Evolutionary conservation across 2,113 vertebrate genomes (phyloP).

Genomic region (Labrus mixtus): DNA sequence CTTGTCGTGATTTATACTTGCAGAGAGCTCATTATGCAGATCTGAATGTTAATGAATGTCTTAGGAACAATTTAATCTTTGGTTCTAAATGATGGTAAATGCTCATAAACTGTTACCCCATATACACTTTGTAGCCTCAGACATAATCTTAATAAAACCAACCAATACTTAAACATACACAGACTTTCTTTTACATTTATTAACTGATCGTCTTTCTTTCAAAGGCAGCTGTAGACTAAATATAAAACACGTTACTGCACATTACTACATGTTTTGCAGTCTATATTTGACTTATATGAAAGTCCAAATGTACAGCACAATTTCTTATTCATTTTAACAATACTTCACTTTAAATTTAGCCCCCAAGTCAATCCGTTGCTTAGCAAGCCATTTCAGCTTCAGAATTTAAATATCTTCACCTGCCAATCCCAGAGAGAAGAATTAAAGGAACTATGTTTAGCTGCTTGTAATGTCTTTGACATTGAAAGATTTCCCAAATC

Average conservation of each 20-base stretch:
- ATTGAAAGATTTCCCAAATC: background rate
- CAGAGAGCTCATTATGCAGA: constrained; percentile 16
- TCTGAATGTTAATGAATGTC: background rate
- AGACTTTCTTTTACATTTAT: background rate
- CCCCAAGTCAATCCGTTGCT: constrained; percentile 19
- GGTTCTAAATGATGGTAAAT: background rate
- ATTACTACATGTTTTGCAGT: background rate
- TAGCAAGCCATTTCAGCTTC: background rate
- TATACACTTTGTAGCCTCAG: background rate
- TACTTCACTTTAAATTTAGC: no score
- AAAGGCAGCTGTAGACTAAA: background rate
- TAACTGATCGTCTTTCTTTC: no score
- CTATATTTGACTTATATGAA: background rate
- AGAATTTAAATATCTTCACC: constrained; percentile 24
- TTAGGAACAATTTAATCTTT: background rate
- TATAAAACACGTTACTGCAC: background rate
- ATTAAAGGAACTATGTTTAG: background rate
- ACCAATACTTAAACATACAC: background rate
- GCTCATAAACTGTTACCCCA: background rate
- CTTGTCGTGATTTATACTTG: constrained; percentile 4
- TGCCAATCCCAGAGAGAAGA: constrained; percentile 1
- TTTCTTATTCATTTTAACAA: no score
- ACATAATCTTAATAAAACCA: background rate
- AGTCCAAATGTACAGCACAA: background rate
- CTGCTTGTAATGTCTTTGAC: constrained; percentile 2